Base-by-base conservation (phyloP, 1,140 invertebrate species). In the Brachionus angularis region DNA sequence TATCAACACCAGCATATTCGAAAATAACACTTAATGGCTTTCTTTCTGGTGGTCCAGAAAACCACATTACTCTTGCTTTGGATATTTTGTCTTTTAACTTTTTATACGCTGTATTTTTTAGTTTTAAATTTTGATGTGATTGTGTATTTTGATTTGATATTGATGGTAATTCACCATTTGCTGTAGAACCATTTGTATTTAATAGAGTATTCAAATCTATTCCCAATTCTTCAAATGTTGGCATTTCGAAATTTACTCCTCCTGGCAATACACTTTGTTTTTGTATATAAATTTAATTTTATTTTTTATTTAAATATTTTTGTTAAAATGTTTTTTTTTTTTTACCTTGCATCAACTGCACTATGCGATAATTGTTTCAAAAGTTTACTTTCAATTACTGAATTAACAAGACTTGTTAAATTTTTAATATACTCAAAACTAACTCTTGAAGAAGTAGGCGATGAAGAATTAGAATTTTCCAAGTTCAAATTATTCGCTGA, bases 191-290 rank as follows among this genome's bases (percentile, higher is more conserved):
- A 21, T 52, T 52, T 16, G 36, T 10, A 18, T 58, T 58, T 25
- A 67, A 7, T 8, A 67, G 21, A 14, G 27, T 31, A 1, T 67
- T 23, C 8, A 67, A 50, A 36, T 67, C 25, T 14, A 67, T 67
- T 12, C 62, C 62, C 62, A 67, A 47, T 50, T 67, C 62, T 34
- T 67, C 62, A 36, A 67, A 67, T 34, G 62, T 67, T 8, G 62
- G 62, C 62, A 67, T 47, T 18, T 67, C 62, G 16, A 67, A 67
- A 46, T 67, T 67, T 46, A 18, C 31, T 31, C 42, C 62, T 27
- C 62, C 62, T 23, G 62, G 62, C 29, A 67, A 67, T 16, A 67
- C n/a, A 10, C 62, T 67, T 44, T 14, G 5, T n/a, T 52, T 52
- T 27, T 52, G 12, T 29, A 5, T n/a, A 23, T 29, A 10, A 12